Base-by-base conservation (phyloP, 2,888 invertebrate genomes). In the Lysandra bellargus region DNA sequence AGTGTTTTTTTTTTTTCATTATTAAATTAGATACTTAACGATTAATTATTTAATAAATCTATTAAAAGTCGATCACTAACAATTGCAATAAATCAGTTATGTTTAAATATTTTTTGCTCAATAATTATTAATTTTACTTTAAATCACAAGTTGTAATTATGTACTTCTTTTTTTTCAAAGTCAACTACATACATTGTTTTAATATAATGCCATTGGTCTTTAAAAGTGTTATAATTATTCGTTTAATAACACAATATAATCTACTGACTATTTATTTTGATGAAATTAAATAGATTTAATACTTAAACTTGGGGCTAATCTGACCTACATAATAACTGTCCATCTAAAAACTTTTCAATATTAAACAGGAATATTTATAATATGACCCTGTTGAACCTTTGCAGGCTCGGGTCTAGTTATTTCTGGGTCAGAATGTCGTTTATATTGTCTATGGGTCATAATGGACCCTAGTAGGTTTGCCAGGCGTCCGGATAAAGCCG, bases 381-480 rank as follows among this genome's bases (percentile, higher is more conserved):
- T 61, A n/a, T 60, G 17, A n/a, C 60, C 23, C 9, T 30, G 2
- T 23, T 4, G 14, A 2, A 64, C 23, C 30, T 49, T 64, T 30
- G 30, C 30, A 30, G 3, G n/a, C 6, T 60, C 1, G 60, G 17
- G 17, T 60, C n/a, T 5, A 60, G n/a, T 60, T 23, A 61, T n/a
- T 23, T 23, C 61, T 61, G 23, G 60, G 61, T 61, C 61, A 23
- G n/a, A 61, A 61, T 60, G 2, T n/a, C 60, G 1, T n/a, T 60
- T 60, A 60, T n/a, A 60, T n/a, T 60, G n/a, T n/a, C 60, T n/a
- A 60, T 60, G n/a, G n/a, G n/a, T 60, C 60, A 60, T 17, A 60
- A 49, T 49, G 9, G 9, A 49, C 44, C 44, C 9, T 1, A 9
- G 9, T 44, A 44, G 44, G 44, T 9, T 44, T 44, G 9, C 44